These are phyloP conservation scores for fruit fly (Drosophila melanogaster) DNA, from an alignment of 1,140 invertebrate species.

Conservation along the genomic window DNA sequence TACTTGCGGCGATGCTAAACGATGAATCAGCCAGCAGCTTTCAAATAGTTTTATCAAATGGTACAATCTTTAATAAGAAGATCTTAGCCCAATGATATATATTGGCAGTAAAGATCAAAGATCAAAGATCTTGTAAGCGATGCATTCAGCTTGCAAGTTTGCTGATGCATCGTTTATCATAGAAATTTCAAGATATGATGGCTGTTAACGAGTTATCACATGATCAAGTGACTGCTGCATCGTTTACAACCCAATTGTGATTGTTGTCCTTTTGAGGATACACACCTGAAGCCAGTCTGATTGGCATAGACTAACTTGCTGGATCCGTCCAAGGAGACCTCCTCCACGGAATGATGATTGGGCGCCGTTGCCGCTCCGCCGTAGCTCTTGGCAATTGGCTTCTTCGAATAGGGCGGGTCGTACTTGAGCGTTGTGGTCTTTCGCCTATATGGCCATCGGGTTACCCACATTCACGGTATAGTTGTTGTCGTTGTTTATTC, in stretches of 20 bases:
- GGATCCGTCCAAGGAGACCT: constrained; percentile 90
- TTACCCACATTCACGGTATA: constrained; percentile 16
- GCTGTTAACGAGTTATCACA: not conserved
- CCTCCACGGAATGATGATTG: constrained; percentile 89
- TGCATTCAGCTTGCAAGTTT: no score
- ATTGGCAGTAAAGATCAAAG: no score
- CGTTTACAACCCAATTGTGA: not conserved
- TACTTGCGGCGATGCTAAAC: not conserved
- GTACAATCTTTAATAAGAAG: no score
- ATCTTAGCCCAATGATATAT: no score
- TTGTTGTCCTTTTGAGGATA: not conserved
- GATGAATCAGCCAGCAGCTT: not conserved
- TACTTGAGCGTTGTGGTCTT: constrained; percentile 94
- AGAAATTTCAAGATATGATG: not conserved
- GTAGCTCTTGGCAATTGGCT: constrained; percentile 91
- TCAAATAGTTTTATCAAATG: no score
- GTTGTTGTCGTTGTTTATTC: constrained; percentile 28
- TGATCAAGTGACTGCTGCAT: not conserved
- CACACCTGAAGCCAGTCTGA: constrained; percentile 93
- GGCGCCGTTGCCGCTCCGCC: constrained; percentile 87
- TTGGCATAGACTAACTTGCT: constrained; percentile 92
- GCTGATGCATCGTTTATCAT: not conserved
- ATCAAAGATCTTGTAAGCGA: no score
- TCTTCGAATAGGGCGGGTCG: constrained; percentile 93
- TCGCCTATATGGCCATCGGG: constrained; percentile 86